These are phyloP conservation scores for Tanypteryx hageni DNA, from an alignment of 2,888 invertebrate species.

Conservation along the genomic window DNA sequence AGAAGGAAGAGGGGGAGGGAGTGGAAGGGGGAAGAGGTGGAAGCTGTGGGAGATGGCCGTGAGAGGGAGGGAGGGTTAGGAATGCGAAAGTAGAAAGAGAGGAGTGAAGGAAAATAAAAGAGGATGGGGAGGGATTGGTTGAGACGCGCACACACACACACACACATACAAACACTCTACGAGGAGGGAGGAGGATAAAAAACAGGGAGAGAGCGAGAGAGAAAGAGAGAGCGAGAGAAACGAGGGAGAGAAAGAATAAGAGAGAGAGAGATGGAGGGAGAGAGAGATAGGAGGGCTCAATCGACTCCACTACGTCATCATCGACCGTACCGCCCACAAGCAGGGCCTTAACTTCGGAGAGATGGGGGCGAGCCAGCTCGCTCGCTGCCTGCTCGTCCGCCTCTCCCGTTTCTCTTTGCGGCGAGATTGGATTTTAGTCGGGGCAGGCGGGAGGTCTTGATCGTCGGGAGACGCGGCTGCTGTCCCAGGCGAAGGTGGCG, in stretches of 20 bases:
- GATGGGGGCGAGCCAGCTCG: not conserved
- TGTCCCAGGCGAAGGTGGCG: not conserved
- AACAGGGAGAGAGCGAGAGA: not conserved
- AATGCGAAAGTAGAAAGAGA: not conserved
- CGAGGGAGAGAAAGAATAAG: not conserved
- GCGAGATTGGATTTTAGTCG: not conserved
- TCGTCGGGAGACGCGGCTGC: constrained; percentile 15
- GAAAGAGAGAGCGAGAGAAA: not conserved
- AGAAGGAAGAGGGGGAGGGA: not conserved
- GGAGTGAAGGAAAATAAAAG: not conserved
- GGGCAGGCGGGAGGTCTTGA: not conserved
- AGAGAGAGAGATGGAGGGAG: not conserved
- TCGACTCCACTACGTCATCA: constrained; percentile 60
- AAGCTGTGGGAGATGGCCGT: not conserved
- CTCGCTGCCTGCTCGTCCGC: not conserved
- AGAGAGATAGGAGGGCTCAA: constrained; percentile 25
- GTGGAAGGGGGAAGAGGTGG: not conserved
- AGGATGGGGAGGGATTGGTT: too few relatives aligned
- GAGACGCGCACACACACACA: too few relatives aligned
- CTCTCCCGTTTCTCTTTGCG: not conserved
- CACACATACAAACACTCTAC: too few relatives aligned
- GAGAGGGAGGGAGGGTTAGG: constrained; percentile 12
- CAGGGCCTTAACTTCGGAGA: not conserved
- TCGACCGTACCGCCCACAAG: constrained; percentile 61
- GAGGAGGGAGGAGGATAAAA: too few relatives aligned